phyloP scores from a whole-genome alignment of 2,797 vertebrate genomes.

The Bovichtus diacanthus region DNA sequence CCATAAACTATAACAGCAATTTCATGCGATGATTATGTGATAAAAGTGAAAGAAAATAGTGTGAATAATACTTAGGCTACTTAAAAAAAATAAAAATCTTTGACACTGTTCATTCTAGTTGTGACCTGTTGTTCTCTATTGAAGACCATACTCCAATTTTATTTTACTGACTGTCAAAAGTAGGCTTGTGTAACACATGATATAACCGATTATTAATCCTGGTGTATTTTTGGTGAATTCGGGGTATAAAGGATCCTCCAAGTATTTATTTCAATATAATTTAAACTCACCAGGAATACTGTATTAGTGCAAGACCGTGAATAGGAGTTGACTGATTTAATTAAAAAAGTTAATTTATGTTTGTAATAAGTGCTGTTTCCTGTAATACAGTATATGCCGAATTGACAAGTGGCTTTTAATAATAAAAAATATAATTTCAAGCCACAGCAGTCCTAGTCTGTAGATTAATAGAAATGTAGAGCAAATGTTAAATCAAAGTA shows the following conservation, averaged over 20 bases:
- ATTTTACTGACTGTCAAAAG: not conserved
- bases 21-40: conserved; percentile 25
- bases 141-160: not conserved
- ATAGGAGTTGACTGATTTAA: not conserved
- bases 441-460: rapidly evolving
- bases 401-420: not conserved
- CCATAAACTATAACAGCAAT: conserved; percentile 8
- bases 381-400: not conserved
- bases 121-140: not conserved
- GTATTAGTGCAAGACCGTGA: not conserved
- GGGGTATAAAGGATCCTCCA: not conserved
- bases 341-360: not conserved
- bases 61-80: not conserved
- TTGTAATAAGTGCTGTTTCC: not conserved
- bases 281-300: not conserved
- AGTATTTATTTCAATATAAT: not conserved
- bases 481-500: not conserved
- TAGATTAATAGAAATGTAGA: not conserved
- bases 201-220: rapidly evolving
- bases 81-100: not conserved
- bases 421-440: not conserved
- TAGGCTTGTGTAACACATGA: not conserved
- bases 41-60: not conserved
- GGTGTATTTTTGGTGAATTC: not conserved
- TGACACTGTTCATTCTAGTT: not conserved